A percentile compares a stretch with the other conserved stretches of the same genome.
Conservation (phyloP, 2,888 invertebrate species). For the Drosophila anomalipes region DNA sequence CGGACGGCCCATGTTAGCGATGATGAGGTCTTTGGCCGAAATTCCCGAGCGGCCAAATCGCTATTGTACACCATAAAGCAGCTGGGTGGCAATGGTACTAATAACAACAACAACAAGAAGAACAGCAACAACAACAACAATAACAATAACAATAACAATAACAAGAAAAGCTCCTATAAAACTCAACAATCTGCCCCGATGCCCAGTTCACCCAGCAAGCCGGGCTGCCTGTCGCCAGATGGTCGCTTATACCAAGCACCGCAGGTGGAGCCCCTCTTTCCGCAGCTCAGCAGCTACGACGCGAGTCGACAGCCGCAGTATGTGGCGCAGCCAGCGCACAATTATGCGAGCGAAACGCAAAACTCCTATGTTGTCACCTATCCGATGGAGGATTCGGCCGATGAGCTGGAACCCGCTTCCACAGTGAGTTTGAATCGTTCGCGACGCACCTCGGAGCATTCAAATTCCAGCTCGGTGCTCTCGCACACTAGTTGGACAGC, state of each 20-base stretch:
- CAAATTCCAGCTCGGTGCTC: slow-evolving; percentile 68
- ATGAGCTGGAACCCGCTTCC: slow-evolving; percentile 61
- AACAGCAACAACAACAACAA: slow-evolving; percentile 26
- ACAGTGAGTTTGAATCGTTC: slow-evolving; percentile 41
- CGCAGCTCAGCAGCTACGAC: slow-evolving; percentile 78
- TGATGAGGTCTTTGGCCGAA: slow-evolving; percentile 85
- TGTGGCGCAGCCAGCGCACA: slow-evolving; percentile 20
- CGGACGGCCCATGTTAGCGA: slow-evolving; percentile 82
- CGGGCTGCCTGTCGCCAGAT: slow-evolving; percentile 81
- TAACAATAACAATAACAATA: background rate
- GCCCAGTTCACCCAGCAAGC: slow-evolving; percentile 67
- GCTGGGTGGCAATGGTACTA: slow-evolving; percentile 60
- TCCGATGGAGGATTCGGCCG: slow-evolving; percentile 74
- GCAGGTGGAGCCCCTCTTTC: slow-evolving; percentile 83
- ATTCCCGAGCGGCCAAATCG: slow-evolving; percentile 86
- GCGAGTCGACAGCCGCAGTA: slow-evolving; percentile 78
- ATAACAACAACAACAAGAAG: slow-evolving; percentile 26
- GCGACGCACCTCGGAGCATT: slow-evolving; percentile 75
- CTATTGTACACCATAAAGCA: slow-evolving; percentile 87
- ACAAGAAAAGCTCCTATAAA: slow-evolving; percentile 9
- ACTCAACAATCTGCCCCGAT: slow-evolving; percentile 19
- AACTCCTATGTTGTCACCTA: slow-evolving; percentile 79
- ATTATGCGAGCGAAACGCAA: slow-evolving; percentile 71
- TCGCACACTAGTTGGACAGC: slow-evolving; percentile 79
- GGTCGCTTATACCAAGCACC: slow-evolving; percentile 84